Evolutionary conservation across 2,888 invertebrate species (phyloP).

Genomic region (Rotaria sp.): DNA sequence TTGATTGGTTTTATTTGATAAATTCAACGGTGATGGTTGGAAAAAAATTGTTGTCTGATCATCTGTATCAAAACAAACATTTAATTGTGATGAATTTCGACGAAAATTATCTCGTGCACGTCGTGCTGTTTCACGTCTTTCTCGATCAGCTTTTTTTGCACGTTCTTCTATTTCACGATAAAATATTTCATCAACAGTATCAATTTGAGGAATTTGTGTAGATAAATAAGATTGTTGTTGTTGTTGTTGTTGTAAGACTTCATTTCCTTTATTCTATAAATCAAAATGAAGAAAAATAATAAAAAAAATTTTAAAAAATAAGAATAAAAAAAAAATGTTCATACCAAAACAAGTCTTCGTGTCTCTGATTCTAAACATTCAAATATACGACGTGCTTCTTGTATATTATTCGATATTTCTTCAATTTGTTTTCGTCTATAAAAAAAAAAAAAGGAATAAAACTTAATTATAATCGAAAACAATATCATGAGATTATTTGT

Average conservation of each 20-base stretch:
- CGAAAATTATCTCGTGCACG: conserved; percentile 50
- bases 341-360: neutral
- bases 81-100: neutral
- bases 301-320: too few relatives aligned
- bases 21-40: neutral
- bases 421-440: conserved; percentile 19
- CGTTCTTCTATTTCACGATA: conserved; percentile 44
- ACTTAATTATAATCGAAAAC: too few relatives aligned
- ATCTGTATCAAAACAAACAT: conserved; percentile 15
- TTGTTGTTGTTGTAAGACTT: neutral
- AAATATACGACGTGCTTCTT: conserved; percentile 13
- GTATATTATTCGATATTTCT: conserved; percentile 20
- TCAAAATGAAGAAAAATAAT: neutral
- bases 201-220: neutral
- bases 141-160: conserved; percentile 53
- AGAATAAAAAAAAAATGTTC: too few relatives aligned
- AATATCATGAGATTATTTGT: conserved; percentile 27
- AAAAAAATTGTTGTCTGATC: neutral
- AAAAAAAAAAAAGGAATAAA: neutral
- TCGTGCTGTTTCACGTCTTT: conserved; percentile 52
- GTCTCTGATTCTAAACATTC: neutral
- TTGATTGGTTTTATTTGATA: neutral
- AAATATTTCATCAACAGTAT: neutral
- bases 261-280: neutral
- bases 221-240: neutral